A percentile compares a stretch with the other conserved stretches of the same genome.
phyloP scores from a whole-genome alignment of 2,797 vertebrate species.

The Tolypeutes matacus region DNA sequence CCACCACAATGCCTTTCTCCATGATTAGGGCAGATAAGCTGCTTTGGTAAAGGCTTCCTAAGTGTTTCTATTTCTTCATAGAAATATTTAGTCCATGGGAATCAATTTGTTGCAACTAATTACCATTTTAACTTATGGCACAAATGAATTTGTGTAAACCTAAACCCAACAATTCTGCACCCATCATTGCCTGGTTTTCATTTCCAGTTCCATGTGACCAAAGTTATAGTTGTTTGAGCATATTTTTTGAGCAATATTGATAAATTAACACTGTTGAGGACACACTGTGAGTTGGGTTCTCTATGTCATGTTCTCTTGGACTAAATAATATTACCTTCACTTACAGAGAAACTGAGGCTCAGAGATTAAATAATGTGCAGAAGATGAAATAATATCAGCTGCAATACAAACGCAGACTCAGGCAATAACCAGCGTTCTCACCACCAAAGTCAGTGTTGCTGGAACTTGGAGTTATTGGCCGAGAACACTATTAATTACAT shows the following conservation, averaged over 20 bases:
- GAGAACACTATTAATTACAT: slow-evolving; percentile 21
- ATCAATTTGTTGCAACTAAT: background rate
- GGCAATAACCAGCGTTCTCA: background rate
- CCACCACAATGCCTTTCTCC: background rate
- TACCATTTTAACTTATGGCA: background rate
- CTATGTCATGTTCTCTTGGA: background rate
- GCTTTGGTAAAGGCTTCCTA: background rate
- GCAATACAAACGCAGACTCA: background rate
- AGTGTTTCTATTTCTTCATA: slow-evolving; percentile 26
- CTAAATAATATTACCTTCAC: background rate
- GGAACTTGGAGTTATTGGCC: slow-evolving; percentile 56
- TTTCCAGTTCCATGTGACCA: background rate
- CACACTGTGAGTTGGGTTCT: background rate
- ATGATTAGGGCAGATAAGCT: background rate
- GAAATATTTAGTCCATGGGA: slow-evolving; percentile 9
- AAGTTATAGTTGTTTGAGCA: slow-evolving; percentile 24
- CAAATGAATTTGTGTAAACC: slow-evolving; percentile 25
- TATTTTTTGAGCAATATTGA: background rate
- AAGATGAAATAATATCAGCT: background rate
- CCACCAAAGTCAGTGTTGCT: background rate
- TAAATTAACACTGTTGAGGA: slow-evolving; percentile 6
- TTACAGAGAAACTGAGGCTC: slow-evolving; percentile 11
- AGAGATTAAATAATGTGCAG: slow-evolving; percentile 45
- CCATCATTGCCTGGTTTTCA: background rate
- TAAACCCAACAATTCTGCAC: background rate